Conservation (phyloP, 2,113 vertebrate genomes). For the Mixornis gularis region DNA sequence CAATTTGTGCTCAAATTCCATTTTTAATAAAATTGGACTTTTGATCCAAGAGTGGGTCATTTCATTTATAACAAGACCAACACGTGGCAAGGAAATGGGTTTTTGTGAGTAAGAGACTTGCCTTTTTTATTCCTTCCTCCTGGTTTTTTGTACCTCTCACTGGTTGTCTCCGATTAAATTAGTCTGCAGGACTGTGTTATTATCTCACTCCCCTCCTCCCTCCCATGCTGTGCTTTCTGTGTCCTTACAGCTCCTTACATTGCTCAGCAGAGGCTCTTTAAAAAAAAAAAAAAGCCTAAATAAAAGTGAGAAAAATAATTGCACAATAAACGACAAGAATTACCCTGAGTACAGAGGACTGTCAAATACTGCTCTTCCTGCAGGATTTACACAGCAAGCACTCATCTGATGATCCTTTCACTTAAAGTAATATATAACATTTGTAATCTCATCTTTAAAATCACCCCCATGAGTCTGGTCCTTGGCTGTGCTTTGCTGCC, state of each 20-base stretch:
- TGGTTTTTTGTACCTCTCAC: not conserved
- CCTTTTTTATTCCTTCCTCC: not conserved
- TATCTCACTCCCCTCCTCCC: not conserved
- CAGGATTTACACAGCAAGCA: slow-evolving; percentile 14
- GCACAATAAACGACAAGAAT: slow-evolving; percentile 13
- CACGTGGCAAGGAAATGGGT: not conserved
- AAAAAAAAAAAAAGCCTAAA: not conserved
- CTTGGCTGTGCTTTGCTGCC: not conserved
- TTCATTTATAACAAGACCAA: no score
- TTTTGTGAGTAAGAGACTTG: not conserved
- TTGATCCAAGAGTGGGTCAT: no score
- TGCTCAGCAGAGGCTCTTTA: not conserved
- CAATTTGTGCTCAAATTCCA: no score
- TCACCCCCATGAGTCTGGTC: not conserved
- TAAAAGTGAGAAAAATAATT: slow-evolving; percentile 15
- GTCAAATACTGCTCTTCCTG: not conserved
- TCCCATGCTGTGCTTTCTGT: not conserved
- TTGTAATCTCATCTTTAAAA: slow-evolving; percentile 11
- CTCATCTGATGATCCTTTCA: slow-evolving; percentile 3
- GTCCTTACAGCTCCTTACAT: not conserved
- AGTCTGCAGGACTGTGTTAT: not conserved
- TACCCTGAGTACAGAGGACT: not conserved
- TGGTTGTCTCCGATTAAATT: slow-evolving; percentile 10
- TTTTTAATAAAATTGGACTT: no score
- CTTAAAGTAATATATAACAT: not conserved